A percentile compares a stretch with the other conserved stretches of the same genome.
These are phyloP conservation scores for Grapholita molesta DNA, from an alignment of 1,140 invertebrate species.

Conservation along the genomic window DNA sequence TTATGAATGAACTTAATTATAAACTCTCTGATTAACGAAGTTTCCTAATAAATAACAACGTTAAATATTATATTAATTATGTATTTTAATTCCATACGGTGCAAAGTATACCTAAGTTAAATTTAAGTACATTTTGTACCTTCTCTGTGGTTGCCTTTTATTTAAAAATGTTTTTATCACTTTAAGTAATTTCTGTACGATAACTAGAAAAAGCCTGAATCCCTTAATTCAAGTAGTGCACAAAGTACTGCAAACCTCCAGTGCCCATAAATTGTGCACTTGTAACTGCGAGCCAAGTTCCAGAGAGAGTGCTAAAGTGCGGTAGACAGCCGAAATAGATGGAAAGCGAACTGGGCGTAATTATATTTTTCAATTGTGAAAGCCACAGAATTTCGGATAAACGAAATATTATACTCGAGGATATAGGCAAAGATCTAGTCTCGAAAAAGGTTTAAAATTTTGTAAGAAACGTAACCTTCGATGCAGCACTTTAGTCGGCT, in stretches of 20 bases:
- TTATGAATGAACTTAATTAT: too few species aligned
- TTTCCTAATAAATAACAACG: too few species aligned
- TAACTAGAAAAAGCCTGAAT: not conserved
- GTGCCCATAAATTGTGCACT: not conserved
- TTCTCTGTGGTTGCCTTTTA: not conserved
- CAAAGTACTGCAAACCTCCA: not conserved
- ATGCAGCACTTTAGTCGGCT: too few species aligned
- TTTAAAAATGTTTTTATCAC: not conserved
- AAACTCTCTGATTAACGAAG: too few species aligned
- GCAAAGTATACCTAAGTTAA: not conserved
- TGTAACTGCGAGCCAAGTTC: conserved; percentile 1
- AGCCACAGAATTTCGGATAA: not conserved
- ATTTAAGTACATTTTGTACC: not conserved
- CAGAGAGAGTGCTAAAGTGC: not conserved
- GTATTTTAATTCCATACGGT: too few species aligned
- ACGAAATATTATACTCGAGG: not conserved
- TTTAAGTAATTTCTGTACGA: not conserved
- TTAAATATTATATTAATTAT: too few species aligned
- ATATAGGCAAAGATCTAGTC: too few species aligned
- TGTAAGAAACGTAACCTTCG: too few species aligned
- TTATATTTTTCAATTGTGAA: not conserved
- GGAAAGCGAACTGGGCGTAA: not conserved
- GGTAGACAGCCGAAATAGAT: not conserved
- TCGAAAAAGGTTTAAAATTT: too few species aligned
- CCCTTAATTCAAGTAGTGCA: not conserved